A percentile compares a stretch with the other conserved stretches of the same genome.
phyloP scores from a whole-genome alignment of 1,140 invertebrate species.

The Apis dorsata region DNA sequence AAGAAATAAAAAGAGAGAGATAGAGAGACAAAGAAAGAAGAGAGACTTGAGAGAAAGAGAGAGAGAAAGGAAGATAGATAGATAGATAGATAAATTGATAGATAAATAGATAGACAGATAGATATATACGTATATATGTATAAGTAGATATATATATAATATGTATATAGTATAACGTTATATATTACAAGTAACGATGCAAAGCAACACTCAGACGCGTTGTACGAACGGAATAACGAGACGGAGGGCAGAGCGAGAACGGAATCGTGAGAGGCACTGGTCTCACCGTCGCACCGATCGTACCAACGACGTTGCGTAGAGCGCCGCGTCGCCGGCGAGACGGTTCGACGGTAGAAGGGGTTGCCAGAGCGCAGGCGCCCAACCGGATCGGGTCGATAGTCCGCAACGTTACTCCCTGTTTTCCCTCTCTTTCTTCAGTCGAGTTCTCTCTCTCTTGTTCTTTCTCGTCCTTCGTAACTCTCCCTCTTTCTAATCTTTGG shows the following conservation, averaged over 20 bases:
- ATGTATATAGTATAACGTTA: conserved; percentile 3
- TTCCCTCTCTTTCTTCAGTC: conserved; percentile 7
- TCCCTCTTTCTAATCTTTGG: background rate
- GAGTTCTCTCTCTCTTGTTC: conserved; percentile 4
- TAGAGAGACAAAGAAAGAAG: background rate
- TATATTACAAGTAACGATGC: conserved; percentile 9
- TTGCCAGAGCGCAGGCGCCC: conserved; percentile 70
- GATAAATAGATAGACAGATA: conserved; percentile 18
- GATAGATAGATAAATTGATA: conserved; percentile 7
- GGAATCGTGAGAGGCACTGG: conserved; percentile 73
- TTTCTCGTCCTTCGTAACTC: background rate
- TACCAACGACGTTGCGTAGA: conserved; percentile 74
- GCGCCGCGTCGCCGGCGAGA: conserved; percentile 78
- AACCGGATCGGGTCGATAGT: conserved; percentile 75
- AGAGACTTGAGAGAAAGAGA: conserved; percentile 1
- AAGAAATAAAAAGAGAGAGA: conserved; percentile 19
- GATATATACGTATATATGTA: background rate
- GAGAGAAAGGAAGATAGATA: background rate
- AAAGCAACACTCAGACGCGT: conserved; percentile 56
- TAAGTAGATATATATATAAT: background rate
- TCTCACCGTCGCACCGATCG: conserved; percentile 68
- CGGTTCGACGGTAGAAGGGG: conserved; percentile 70
- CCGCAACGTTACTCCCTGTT: conserved; percentile 73
- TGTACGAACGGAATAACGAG: conserved; percentile 54
- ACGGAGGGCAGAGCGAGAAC: conserved; percentile 64